phyloP scores from a whole-genome alignment of 2,113 vertebrate genomes.

The Pelvicachromis taeniatus region DNA sequence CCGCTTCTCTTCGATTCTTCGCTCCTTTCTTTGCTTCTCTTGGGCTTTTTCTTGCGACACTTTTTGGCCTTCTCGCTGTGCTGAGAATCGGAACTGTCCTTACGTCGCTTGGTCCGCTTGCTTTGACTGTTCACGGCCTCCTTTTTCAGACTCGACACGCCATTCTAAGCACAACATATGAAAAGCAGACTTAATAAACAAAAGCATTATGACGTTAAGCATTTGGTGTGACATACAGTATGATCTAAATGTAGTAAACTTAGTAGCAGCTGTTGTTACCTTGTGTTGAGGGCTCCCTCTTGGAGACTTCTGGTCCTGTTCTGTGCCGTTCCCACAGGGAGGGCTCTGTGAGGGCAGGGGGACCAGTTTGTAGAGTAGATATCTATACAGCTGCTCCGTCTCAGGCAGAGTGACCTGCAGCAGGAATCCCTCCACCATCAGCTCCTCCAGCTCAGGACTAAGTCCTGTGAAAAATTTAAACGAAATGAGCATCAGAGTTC shows the following conservation, averaged over 20 bases:
- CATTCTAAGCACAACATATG: conserved; percentile 55
- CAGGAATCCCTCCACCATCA: conserved; percentile 94
- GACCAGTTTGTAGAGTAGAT: conserved; percentile 78
- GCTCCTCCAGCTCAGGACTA: conserved; percentile 83
- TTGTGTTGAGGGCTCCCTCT: conserved; percentile 34
- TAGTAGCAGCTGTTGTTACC: conserved; percentile 3
- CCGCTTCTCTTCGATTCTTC: conserved; percentile 64
- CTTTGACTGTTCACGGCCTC: conserved; percentile 73
- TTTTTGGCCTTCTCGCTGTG: conserved; percentile 82
- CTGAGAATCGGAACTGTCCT: conserved; percentile 74
- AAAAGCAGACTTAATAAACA: not conserved
- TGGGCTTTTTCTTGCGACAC: conserved; percentile 84
- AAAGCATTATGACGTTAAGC: not conserved
- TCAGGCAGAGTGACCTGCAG: conserved; percentile 94
- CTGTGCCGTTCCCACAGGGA: conserved; percentile 53
- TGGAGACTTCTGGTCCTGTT: conserved; percentile 66
- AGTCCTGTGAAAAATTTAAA: conserved; percentile 65
- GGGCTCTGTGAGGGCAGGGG: conserved; percentile 45
- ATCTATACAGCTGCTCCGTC: conserved; percentile 89
- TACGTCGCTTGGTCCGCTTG: conserved; percentile 85
- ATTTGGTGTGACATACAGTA: not conserved
- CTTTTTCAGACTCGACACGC: conserved; percentile 74
- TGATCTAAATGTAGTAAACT: not conserved
- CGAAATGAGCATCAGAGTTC: not conserved
- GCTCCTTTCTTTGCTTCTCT: conserved; percentile 71